phyloP scores from a whole-genome alignment of 2,888 invertebrate species.

The Andricus quercusramuli region DNA sequence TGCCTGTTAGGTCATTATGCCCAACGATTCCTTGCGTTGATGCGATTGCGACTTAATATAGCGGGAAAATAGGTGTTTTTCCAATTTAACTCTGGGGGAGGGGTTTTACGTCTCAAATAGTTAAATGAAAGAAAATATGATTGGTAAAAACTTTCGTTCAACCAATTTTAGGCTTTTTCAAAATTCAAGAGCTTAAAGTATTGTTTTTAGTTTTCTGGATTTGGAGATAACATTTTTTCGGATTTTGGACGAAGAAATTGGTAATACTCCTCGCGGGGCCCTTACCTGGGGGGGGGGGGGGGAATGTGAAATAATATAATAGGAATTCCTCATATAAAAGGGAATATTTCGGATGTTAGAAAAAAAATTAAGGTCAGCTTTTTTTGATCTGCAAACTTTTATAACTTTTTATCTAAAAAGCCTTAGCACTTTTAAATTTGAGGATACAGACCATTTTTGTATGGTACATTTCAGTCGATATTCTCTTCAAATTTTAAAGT shows the following conservation, averaged over 20 bases:
- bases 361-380: background rate
- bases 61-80: background rate
- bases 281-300: too few species aligned
- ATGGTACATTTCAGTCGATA: too few species aligned
- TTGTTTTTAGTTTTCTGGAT: background rate
- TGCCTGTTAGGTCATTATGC: background rate
- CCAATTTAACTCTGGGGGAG: background rate
- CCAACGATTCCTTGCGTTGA: background rate
- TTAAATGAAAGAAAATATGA: background rate
- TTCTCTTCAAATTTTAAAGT: too few species aligned
- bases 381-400: too few species aligned
- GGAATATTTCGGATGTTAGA: background rate
- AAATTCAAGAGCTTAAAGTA: too few species aligned
- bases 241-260: background rate
- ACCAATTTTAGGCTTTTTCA: background rate
- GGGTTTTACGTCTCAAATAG: background rate
- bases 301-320: too few species aligned
- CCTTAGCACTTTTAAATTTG: too few species aligned
- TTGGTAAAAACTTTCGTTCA: background rate
- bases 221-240: background rate
- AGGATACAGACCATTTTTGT: too few species aligned
- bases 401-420: too few species aligned
- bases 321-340: too few species aligned
- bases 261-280: background rate
- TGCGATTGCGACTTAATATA: background rate